phyloP scores from a whole-genome alignment of 1,140 invertebrate species.

The Polypedilum pembai region DNA sequence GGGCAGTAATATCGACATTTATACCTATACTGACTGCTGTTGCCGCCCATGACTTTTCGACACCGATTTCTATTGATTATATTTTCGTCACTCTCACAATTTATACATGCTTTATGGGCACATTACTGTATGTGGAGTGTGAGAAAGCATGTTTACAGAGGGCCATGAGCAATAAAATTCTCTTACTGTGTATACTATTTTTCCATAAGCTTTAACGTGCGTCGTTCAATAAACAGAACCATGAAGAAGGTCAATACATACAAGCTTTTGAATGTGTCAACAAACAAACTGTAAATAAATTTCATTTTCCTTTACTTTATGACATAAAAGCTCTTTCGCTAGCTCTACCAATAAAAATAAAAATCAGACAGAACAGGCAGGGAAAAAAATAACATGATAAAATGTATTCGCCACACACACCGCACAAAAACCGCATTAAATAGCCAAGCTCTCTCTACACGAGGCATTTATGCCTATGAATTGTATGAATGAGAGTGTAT shows the following conservation, averaged over 20 bases:
- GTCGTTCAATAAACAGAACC: background rate
- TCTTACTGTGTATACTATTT: background rate
- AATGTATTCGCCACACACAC: background rate
- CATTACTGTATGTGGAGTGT: background rate
- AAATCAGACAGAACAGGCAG: background rate
- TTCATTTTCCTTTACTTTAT: background rate
- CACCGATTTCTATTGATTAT: background rate
- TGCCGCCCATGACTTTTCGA: background rate
- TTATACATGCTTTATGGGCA: background rate
- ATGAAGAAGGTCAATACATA: background rate
- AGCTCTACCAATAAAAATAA: background rate
- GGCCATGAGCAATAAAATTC: slow-evolving; percentile 3
- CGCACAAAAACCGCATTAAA: background rate
- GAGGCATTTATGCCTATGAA: background rate
- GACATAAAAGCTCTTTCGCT: background rate
- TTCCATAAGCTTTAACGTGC: background rate
- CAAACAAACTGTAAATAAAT: background rate
- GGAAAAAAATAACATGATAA: background rate
- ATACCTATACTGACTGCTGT: background rate
- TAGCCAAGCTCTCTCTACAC: background rate
- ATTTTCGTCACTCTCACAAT: background rate
- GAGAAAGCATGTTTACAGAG: slow-evolving; percentile 6
- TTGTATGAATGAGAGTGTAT: slow-evolving; percentile 9
- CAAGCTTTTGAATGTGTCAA: background rate
- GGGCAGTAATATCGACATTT: background rate